Percentiles rank a stretch among this genome's conserved stretches.
Conservation (phyloP, 2,888 invertebrate species). For the Xestia sexstrigata region DNA sequence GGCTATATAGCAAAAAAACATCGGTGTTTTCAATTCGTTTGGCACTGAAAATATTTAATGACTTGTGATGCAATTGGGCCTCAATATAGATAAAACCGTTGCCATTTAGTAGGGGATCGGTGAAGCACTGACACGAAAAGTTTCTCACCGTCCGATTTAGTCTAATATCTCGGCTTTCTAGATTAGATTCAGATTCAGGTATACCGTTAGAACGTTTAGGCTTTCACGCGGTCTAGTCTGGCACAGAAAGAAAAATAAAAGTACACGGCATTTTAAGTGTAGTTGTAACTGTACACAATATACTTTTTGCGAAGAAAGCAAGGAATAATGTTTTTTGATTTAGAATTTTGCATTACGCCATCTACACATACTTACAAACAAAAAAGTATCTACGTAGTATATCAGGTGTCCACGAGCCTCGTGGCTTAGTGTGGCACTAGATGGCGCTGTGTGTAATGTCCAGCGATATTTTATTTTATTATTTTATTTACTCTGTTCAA, state of each 20-base stretch:
- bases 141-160: slow-evolving; percentile 64
- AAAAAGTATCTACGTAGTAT: no score
- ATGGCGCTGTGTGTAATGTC: no score
- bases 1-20: no score
- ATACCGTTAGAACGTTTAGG: slow-evolving; percentile 55
- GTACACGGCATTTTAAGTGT: background rate
- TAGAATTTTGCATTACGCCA: background rate
- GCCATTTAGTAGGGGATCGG: slow-evolving; percentile 57
- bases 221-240: slow-evolving; percentile 46
- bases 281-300: background rate
- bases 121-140: slow-evolving; percentile 66
- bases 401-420: no score
- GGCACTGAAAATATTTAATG: background rate
- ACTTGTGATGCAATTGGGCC: background rate
- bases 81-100: background rate
- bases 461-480: no score
- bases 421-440: no score
- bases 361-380: no score
- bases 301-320: background rate
- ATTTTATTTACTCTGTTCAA: no score
- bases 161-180: slow-evolving; percentile 57
- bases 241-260: slow-evolving; percentile 25
- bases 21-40: background rate
- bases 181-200: slow-evolving; percentile 55
- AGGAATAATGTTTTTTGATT: background rate